Conservation (phyloP, 2,797 vertebrate species). For the Cottoperca gobio region DNA sequence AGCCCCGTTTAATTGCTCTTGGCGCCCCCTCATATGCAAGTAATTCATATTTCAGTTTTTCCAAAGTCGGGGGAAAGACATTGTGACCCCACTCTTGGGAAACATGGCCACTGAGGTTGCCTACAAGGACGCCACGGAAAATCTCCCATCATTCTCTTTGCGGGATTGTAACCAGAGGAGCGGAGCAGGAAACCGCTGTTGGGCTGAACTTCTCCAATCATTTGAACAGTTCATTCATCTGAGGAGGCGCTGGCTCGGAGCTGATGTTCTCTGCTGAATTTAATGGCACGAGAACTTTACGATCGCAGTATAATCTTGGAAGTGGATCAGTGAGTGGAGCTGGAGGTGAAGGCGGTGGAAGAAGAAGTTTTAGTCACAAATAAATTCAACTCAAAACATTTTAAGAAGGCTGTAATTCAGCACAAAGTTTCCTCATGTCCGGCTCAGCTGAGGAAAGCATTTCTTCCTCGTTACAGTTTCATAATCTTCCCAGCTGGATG, state of each 20-base stretch:
- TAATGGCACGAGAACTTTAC: slow-evolving; percentile 49
- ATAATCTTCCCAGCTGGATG: slow-evolving; percentile 36
- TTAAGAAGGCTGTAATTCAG: slow-evolving; percentile 12
- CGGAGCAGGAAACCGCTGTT: slow-evolving; percentile 51
- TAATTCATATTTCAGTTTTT: slow-evolving; percentile 69
- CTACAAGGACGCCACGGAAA: slow-evolving; percentile 69
- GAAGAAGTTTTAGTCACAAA: slow-evolving; percentile 1
- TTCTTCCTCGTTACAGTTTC: slow-evolving; percentile 43
- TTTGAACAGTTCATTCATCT: slow-evolving; percentile 53
- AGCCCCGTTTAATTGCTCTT: slow-evolving; percentile 54
- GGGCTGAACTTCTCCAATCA: slow-evolving; percentile 46
- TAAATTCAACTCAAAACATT: slow-evolving; percentile 21
- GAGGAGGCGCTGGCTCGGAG: slow-evolving; percentile 17
- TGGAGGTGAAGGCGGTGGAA: background rate
- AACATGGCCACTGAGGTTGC: slow-evolving; percentile 59
- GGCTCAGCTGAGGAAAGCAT: slow-evolving; percentile 15
- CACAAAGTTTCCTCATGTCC: slow-evolving; percentile 16
- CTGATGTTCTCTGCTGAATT: slow-evolving; percentile 35
- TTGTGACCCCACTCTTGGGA: slow-evolving; percentile 62
- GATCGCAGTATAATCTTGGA: slow-evolving; percentile 16
- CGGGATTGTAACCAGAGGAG: slow-evolving; percentile 52
- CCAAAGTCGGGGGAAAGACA: slow-evolving; percentile 48
- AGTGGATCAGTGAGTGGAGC: slow-evolving; percentile 24
- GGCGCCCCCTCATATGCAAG: slow-evolving; percentile 59
- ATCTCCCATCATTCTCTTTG: slow-evolving; percentile 64